Base-by-base conservation (phyloP, 2,797 vertebrate species). In the Paratrypauchen microcephalus region DNA sequence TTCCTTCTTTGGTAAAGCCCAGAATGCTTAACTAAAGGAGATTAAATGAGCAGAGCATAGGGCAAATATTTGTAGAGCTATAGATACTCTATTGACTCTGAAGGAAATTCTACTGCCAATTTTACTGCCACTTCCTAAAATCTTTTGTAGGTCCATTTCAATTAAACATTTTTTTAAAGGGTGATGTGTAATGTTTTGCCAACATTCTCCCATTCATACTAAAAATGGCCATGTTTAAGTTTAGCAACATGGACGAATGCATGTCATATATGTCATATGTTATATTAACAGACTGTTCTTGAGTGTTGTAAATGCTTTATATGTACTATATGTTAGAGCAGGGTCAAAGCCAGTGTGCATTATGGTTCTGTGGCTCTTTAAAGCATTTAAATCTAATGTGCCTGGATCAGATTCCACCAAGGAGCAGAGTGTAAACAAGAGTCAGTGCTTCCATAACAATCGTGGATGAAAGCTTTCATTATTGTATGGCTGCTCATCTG, bases 1-100 rank as follows among this genome's bases (percentile, higher is more conserved):
- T 82, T 84, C 65, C 67, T 75, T 56, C 54, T 72, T 65, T 54
- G 57, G 48, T 72, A 72, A 86, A 62, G 82, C 69, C n/a, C 71
- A 13, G 52, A 84, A 76, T 83, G 69, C 64, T 74, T 68, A 36
- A 74, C 77, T 56, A 69, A 76, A 81, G 71, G 65, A 82, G 76
- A 84, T 86, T 84, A 80, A 83, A 78, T 9, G 1, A 80, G 70
- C 68, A 63, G 73, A 80, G 36, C 32, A 36, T 8, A 32, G 36
- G n/a, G 48, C 21, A 28, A 76, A 76, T 32, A 57, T 12, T 41
- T 41, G 13, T 5, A 41, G 39, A 13, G 39, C 39, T 41, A 8
- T 32, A 32, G 7, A 32, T 32, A 5, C 30, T 32, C 6, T 32
- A 32, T 32, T 32, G 30, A 32, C 6, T 5, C 30, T 6, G 5